These are phyloP conservation scores for Eupithecia insigniata DNA, from an alignment of 2,888 invertebrate species.

Conservation along the genomic window DNA sequence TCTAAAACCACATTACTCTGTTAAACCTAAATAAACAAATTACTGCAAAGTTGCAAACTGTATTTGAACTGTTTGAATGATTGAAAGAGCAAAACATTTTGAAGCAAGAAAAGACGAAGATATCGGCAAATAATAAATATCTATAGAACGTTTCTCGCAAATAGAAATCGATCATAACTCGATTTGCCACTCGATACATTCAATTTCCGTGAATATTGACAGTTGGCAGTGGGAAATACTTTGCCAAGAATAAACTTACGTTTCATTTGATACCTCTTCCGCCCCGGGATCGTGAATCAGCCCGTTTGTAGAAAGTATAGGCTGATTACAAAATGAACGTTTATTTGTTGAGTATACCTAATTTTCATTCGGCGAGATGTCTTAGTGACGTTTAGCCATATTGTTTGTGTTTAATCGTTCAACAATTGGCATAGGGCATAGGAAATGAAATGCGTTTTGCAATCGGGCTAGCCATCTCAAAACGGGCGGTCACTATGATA, in stretches of 20 bases:
- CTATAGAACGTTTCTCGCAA: slow-evolving; percentile 27
- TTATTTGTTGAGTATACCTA: not conserved
- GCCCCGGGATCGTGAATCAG: not conserved
- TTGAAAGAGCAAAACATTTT: not conserved
- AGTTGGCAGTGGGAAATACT: slow-evolving; percentile 8
- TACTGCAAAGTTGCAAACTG: no score
- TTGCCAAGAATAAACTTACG: slow-evolving; percentile 2
- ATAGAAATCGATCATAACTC: slow-evolving; percentile 37
- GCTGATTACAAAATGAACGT: not conserved
- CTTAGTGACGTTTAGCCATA: no score
- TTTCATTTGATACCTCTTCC: not conserved
- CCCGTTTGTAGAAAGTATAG: not conserved
- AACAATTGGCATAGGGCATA: no score
- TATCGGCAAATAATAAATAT: slow-evolving; percentile 33
- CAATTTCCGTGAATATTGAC: slow-evolving; percentile 16
- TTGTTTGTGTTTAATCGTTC: no score
- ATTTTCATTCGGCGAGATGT: not conserved
- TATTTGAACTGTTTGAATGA: slow-evolving; percentile 1
- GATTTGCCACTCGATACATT: slow-evolving; percentile 33
- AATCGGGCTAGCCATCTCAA: no score
- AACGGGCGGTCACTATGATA: no score
- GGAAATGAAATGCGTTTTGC: no score
- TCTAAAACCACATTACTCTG: not conserved
- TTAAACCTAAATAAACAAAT: no score
- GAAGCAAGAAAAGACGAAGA: not conserved